These are phyloP conservation scores for Gortyna flavago DNA, from an alignment of 2,888 invertebrate species.

Conservation along the genomic window DNA sequence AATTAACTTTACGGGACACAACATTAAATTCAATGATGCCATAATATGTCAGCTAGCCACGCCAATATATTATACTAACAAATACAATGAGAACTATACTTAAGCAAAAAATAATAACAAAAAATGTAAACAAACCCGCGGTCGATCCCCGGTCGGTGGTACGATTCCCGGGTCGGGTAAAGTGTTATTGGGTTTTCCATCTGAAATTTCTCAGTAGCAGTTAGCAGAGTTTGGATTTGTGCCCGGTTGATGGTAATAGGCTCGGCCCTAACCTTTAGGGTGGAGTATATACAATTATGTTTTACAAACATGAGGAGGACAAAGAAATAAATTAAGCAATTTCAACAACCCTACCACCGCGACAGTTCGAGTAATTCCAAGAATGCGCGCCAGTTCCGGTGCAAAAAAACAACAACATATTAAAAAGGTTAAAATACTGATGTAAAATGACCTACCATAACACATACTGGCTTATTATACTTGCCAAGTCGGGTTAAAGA, in stretches of 20 bases:
- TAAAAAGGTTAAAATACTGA: conserved; percentile 72
- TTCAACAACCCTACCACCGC: conserved; percentile 41
- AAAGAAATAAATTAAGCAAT: conserved; percentile 64
- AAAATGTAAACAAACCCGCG: too few relatives aligned
- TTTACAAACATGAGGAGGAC: conserved; percentile 21
- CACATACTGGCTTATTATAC: conserved; percentile 77
- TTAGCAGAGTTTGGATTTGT: neutral
- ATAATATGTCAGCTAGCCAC: too few relatives aligned
- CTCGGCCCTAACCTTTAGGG: neutral
- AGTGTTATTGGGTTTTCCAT: neutral
- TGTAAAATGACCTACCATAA: conserved; percentile 83
- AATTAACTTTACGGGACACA: too few relatives aligned
- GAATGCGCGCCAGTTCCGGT: conserved; percentile 65
- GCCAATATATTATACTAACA: too few relatives aligned
- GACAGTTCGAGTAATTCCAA: conserved; percentile 40
- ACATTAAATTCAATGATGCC: too few relatives aligned
- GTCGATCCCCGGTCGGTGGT: neutral
- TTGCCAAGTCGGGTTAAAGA: conserved; percentile 74
- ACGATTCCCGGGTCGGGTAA: too few relatives aligned
- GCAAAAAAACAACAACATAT: conserved; percentile 64
- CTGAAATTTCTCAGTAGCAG: neutral
- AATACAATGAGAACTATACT: too few relatives aligned
- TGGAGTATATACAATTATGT: conserved; percentile 7
- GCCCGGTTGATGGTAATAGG: neutral
- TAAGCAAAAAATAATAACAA: too few relatives aligned